Percentiles rank a stretch among this genome's conserved stretches.
Evolutionary conservation across 2,888 invertebrate genomes (phyloP).

Genomic region (Theodoxus fluviatilis): DNA sequence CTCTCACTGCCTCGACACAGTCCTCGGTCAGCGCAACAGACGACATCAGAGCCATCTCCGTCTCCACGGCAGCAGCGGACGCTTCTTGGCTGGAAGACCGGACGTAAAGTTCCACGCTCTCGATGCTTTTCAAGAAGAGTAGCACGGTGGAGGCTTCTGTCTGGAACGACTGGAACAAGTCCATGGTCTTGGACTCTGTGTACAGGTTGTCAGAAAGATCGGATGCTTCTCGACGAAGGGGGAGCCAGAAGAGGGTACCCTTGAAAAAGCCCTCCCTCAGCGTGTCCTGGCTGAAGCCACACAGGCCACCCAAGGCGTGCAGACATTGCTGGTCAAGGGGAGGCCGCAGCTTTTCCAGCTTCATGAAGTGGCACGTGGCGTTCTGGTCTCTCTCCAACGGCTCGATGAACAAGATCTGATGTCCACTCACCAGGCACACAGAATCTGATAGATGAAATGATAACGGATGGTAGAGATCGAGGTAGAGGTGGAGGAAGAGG

Average conservation of each 20-base stretch:
- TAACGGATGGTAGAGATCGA: too few relatives aligned
- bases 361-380: slow-evolving; percentile 11
- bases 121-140: slow-evolving; percentile 52
- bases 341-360: too few relatives aligned
- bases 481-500: too few relatives aligned
- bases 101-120: slow-evolving; percentile 44
- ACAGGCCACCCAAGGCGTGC: slow-evolving; percentile 40
- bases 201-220: slow-evolving; percentile 47
- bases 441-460: slow-evolving; percentile 24
- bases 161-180: slow-evolving; percentile 45
- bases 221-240: slow-evolving; percentile 45
- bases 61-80: too few relatives aligned
- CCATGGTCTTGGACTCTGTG: slow-evolving; percentile 36
- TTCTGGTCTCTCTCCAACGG: slow-evolving; percentile 35
- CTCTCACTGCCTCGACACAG: too few relatives aligned
- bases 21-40: too few relatives aligned
- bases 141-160: slow-evolving; percentile 46
- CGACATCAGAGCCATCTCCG: too few relatives aligned
- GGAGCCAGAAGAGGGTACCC: slow-evolving; percentile 58
- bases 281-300: slow-evolving; percentile 36
- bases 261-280: slow-evolving; percentile 33
- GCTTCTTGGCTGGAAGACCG: too few relatives aligned
- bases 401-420: slow-evolving; percentile 50
- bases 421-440: slow-evolving; percentile 33
- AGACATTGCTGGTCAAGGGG: too few relatives aligned